Base-by-base conservation (phyloP, 2,797 vertebrate species). In the Chrysolophus pictus region DNA sequence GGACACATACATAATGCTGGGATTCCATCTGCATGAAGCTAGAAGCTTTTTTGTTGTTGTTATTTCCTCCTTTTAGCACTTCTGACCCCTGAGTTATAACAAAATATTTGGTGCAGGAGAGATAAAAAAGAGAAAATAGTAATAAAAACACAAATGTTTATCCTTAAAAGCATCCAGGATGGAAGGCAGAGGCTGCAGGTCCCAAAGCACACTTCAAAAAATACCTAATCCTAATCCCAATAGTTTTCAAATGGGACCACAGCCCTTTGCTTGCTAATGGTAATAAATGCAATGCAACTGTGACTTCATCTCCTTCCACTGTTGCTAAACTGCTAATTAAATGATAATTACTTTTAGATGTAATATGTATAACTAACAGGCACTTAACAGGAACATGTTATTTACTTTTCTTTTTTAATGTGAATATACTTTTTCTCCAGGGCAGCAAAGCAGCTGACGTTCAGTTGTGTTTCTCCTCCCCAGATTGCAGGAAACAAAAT, bases 311-410 rank as follows among this genome's bases (percentile, higher is more conserved):
- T 82, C 70, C 83, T 72, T 86, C 70, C 72, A 77, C 71, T 82
- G 64, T n/a, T 72, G 75, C 76, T 24, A 77, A 88, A 82, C 93
- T 95, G 88, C 85, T 96, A 94, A 96, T 94, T 94, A 91, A 82
- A 73, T 79, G 67, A 73, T 95, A 96, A 97, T 96, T 88, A 92
- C 92, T 87, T 29, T 29, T 78, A 84, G 93, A 88, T 74, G 60
- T 74, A 95, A 91, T 75, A 85, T 26, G 74, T 93, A 65, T 91
- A 95, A 97, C 88, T 90, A 95, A 81, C 84, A 88, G 90, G 76
- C 56, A 94, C 80, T 91, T 94, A 73, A 75, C 42, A 86, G 76
- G 67, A 93, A 92, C 4, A 26, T 29, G 69, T 46, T 88, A 93
- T 93, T 90, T 82, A 87, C 88, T 95, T 84, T 67, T 71, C 91